Evolutionary conservation across 64 coral and sea anemone genomes (phyloP), one percentile per base, ranked within the genome.

Genomic region (Actinia tenebrosa): DNA sequence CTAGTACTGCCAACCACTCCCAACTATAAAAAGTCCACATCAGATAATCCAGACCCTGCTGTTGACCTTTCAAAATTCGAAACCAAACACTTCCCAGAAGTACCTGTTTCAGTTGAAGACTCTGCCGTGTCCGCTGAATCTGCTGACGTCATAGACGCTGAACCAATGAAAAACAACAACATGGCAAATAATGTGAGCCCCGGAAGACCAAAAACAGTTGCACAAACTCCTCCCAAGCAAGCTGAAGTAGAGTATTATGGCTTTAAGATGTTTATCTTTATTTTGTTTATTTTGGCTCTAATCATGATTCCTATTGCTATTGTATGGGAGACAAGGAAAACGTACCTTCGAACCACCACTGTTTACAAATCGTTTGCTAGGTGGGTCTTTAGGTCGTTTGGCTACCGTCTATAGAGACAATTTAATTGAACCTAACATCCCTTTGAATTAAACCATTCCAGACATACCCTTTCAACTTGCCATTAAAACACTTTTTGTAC

Each of bases 261-360:
- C 61, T 93, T 97, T 47, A 97, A 97, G 72, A 97, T 97, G 94
- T 97, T 97, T 88, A 92, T 97, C 60, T 97, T 97, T 66, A 86
- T 93, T 26, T 81, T 97, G 71, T 97, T 97, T 42, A 97, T 97
- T 66, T 85, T 97, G 54, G 94, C 94, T 2, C 77, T 97, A 59
- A 93, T 97, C 60, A 93, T 97, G 91, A 97, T 97, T 54, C 94
- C 94, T 5, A 92, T 97, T 68, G 94, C 94, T 45, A 97, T 97
- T 30, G 86, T 97, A 10, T 97, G 94, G 94, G 94, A 97, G 72
- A 97, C 94, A 50, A 89, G 94, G 26, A 97, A 97, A 86, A 93
- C 80, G n/a, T 97, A 97, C 80, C 89, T 97, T 44, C 89, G 91
- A 77, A 87, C 91, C 71, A 97, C 94, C 53, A 90, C 88, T 56